Conservation (phyloP, 2,797 vertebrate genomes). For the Cirrhinus mrigala region DNA sequence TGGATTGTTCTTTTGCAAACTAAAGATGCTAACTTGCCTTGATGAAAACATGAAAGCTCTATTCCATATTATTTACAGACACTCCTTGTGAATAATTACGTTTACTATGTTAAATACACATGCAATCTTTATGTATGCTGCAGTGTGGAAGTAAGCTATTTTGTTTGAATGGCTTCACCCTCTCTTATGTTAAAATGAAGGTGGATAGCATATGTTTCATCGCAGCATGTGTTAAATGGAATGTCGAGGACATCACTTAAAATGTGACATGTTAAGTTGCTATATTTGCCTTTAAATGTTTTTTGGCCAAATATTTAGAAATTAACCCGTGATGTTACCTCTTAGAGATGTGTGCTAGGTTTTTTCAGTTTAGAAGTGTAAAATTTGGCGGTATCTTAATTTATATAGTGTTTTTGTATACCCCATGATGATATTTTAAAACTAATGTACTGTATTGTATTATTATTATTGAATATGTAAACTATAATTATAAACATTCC, state of each 20-base stretch:
- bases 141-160: neutral
- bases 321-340: neutral
- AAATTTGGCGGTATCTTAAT: conserved; percentile 16
- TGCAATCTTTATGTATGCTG: neutral
- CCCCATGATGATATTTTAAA: conserved; percentile 10
- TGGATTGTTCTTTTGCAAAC: conserved; percentile 34
- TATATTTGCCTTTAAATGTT: conserved; percentile 47
- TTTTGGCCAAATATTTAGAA: conserved; percentile 40
- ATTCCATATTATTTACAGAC: conserved; percentile 14
- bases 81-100: neutral
- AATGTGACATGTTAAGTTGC: conserved; percentile 11
- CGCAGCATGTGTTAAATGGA: neutral
- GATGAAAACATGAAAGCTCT: conserved; percentile 24
- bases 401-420: conserved; percentile 6
- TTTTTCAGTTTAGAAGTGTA: conserved; percentile 23
- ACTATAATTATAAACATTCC: conserved; percentile 55
- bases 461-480: conserved; percentile 37
- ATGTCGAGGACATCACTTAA: neutral
- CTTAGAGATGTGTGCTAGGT: conserved; percentile 15
- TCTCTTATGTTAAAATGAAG: neutral
- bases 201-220: conserved; percentile 14
- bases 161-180: neutral
- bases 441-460: conserved; percentile 18
- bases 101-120: conserved; percentile 35
- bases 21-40: conserved; percentile 42